Percentiles rank a stretch among this genome's conserved stretches.
phyloP scores from a whole-genome alignment of 2,113 vertebrate species.

The Neopipo cinnamomea region DNA sequence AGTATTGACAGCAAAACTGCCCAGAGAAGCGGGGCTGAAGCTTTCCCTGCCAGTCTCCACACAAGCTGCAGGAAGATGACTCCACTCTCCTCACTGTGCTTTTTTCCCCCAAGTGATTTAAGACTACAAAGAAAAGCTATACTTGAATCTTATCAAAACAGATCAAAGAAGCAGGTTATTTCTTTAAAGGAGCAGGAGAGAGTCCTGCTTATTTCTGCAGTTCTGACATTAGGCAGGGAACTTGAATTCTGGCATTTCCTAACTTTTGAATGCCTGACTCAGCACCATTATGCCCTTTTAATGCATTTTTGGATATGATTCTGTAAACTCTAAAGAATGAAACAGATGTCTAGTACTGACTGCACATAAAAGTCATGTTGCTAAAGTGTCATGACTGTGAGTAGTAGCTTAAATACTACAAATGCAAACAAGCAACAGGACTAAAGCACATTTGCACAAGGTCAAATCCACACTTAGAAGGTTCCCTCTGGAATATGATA shows the following conservation, averaged over 20 bases:
- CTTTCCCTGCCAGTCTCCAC: neutral
- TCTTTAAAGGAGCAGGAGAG: neutral
- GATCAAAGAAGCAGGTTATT: neutral
- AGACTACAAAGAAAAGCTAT: neutral
- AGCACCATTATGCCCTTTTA: neutral
- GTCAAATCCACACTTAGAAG: constrained; percentile 34
- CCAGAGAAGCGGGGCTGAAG: neutral
- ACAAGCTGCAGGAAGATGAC: neutral
- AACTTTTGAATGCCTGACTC: neutral
- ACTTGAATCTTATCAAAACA: neutral
- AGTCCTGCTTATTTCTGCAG: neutral
- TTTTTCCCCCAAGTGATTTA: neutral
- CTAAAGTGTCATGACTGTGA: neutral
- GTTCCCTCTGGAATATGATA: neutral
- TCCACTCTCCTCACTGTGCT: neutral
- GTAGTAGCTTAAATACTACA: constrained; percentile 1
- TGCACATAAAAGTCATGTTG: constrained; percentile 18
- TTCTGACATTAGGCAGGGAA: neutral
- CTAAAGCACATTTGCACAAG: constrained; percentile 22
- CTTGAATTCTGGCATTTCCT: neutral
- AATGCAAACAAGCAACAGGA: constrained; percentile 30
- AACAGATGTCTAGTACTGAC: constrained; percentile 25
- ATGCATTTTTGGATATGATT: neutral
- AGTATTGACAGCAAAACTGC: neutral
- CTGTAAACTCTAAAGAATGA: neutral